Percentiles rank a stretch among this genome's conserved stretches.
Evolutionary conservation across 1,140 invertebrate genomes (phyloP).

Genomic region (Lamellibrachia luymesi): DNA sequence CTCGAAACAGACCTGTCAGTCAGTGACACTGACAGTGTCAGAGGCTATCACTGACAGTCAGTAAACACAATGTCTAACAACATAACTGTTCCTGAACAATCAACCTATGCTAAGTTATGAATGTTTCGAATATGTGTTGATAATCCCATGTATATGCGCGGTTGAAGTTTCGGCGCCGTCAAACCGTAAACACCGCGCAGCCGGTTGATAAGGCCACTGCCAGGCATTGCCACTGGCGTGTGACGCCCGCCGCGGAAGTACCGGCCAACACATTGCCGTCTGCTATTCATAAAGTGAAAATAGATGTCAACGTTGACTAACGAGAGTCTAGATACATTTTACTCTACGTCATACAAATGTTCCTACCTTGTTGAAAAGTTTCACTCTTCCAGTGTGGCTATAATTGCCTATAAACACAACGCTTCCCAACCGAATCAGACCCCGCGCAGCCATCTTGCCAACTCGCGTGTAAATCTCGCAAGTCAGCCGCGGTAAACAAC

Average conservation of each 20-base stretch:
- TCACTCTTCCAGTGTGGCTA: neutral
- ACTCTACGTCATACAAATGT: neutral
- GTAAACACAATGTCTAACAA: neutral
- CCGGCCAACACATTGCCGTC: neutral
- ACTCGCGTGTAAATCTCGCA: neutral
- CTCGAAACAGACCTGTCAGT: no score
- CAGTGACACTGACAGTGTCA: no score
- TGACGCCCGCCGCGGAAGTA: neutral
- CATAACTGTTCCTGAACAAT: neutral
- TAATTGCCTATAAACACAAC: slow-evolving; percentile 5
- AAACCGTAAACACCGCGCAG: neutral
- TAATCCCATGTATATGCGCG: neutral
- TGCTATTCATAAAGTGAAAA: neutral
- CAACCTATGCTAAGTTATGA: neutral
- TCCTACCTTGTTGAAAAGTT: slow-evolving; percentile 5
- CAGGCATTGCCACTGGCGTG: neutral
- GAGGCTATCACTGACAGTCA: neutral
- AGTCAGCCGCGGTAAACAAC: neutral
- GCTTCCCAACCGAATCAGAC: neutral
- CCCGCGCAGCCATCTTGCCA: slow-evolving; percentile 2
- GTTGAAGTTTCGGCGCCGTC: neutral
- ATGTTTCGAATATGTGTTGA: neutral
- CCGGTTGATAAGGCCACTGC: neutral
- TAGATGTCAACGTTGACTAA: neutral
- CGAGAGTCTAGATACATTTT: neutral